A percentile compares a stretch with the other conserved stretches of the same genome.
Conservation (phyloP, 2,113 vertebrate species). For the Pungitius pungitius region DNA sequence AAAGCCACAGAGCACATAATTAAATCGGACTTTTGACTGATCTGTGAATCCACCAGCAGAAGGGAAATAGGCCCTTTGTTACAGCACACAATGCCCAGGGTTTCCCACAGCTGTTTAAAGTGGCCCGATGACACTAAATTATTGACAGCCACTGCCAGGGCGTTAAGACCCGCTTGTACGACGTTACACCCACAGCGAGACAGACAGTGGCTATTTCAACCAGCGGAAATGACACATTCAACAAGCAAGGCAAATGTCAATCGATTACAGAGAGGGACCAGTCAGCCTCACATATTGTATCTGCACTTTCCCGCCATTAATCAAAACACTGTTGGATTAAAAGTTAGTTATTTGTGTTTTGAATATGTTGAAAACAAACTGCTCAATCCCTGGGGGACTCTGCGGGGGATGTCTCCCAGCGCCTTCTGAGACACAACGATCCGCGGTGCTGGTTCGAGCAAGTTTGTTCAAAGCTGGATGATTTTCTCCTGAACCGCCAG, state of each 20-base stretch:
- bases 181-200: slow-evolving; percentile 10
- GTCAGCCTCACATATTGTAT: not conserved
- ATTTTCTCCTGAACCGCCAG: slow-evolving; percentile 28
- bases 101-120: not conserved
- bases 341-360: not conserved
- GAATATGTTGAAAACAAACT: slow-evolving; percentile 17
- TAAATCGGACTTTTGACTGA: not conserved
- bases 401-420: slow-evolving; percentile 4
- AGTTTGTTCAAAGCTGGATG: slow-evolving; percentile 15
- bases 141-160: not conserved
- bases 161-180: slow-evolving; percentile 1
- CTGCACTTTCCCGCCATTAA: slow-evolving; percentile 23
- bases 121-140: not conserved
- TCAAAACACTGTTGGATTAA: slow-evolving; percentile 18
- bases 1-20: not conserved
- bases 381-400: slow-evolving; percentile 47
- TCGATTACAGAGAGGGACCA: slow-evolving; percentile 35
- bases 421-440: slow-evolving; percentile 17
- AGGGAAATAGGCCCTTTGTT: not conserved
- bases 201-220: not conserved
- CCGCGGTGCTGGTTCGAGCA: slow-evolving; percentile 4
- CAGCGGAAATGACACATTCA: not conserved
- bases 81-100: not conserved
- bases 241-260: not conserved
- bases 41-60: not conserved